Evolutionary conservation across 1,140 invertebrate genomes (phyloP), one percentile per base, ranked within the genome.

Genomic region (Xylocopa sonorina): DNA sequence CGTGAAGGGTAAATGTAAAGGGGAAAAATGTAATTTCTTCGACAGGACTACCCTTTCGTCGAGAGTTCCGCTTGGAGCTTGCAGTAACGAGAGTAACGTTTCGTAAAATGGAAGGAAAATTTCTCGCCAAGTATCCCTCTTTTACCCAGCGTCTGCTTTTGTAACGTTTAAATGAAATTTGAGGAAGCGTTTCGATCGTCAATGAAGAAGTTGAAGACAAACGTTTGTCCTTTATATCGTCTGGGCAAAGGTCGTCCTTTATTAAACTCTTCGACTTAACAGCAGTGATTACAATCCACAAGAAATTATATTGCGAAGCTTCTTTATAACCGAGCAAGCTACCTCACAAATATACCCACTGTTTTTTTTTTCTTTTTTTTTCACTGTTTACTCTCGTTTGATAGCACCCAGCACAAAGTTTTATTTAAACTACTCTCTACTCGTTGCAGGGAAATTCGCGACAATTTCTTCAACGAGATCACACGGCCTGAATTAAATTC

Each of bases 21-120:
- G n/a, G n/a, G n/a, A n/a, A n/a, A n/a, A n/a, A 63, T 57, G 27
- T 16, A 77, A 72, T 53, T 72, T 62, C 12, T 62, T 6, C 6
- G 10, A 9, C 7, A 16, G 27, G 18, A 51, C 24, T 16, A 12
- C 3, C 38, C 21, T n/a, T 21, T 21, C 18, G 24, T 43, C n/a
- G 14, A 14, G 32, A 14, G 4, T 12, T 9, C 16, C 32, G 9
- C 18, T 24, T 57, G 5, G 32, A 46, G 32, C 4, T 14, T 41
- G 12, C 21, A 18, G 41, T 18, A 12, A 29, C 24, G 18, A 62
- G 32, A n/a, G n/a, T 24, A 21, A 0, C 34, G 16, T 53, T 74
- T 63, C 18, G 46, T 6, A 41, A 62, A 24, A 18, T n/a, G 7
- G 18, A 21, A 57, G 24, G 55, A 73, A 34, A 41, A 72, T 58